Conservation (phyloP, 2,888 invertebrate genomes). For the Brachyptera putata region DNA sequence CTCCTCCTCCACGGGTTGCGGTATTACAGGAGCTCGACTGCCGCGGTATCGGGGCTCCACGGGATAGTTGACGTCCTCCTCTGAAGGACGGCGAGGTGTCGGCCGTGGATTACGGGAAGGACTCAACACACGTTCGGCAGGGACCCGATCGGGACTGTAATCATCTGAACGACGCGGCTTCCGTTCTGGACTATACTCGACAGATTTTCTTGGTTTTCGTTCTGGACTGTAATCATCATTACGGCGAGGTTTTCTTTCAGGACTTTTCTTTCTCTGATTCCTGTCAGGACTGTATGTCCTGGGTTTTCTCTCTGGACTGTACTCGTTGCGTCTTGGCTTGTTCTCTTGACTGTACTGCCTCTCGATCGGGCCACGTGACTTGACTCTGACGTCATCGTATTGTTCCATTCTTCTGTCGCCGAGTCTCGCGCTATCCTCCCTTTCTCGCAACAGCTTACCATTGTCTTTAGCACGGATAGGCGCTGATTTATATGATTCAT, state of each 20-base stretch:
- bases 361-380: background rate
- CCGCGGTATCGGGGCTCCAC: conserved; percentile 3
- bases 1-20: conserved; percentile 8
- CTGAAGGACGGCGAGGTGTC: background rate
- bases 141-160: background rate
- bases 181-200: conserved; percentile 5
- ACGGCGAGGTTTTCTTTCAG: conserved; percentile 1
- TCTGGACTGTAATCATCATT: conserved; percentile 11
- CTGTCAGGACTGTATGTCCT: conserved; percentile 10
- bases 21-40: conserved; percentile 2
- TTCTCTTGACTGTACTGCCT: background rate
- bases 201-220: background rate
- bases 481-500: background rate
- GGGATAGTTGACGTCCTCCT: conserved; percentile 1
- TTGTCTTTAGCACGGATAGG: background rate
- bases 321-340: background rate
- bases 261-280: background rate
- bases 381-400: background rate
- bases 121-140: conserved; percentile 22
- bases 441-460: background rate
- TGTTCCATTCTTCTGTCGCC: conserved; percentile 7
- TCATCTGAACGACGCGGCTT: background rate
- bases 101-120: conserved; percentile 3
- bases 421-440: conserved; percentile 2
- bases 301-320: conserved; percentile 1